Evolutionary conservation across 1,140 invertebrate genomes (phyloP).

Genomic region (Penaeus indicus): DNA sequence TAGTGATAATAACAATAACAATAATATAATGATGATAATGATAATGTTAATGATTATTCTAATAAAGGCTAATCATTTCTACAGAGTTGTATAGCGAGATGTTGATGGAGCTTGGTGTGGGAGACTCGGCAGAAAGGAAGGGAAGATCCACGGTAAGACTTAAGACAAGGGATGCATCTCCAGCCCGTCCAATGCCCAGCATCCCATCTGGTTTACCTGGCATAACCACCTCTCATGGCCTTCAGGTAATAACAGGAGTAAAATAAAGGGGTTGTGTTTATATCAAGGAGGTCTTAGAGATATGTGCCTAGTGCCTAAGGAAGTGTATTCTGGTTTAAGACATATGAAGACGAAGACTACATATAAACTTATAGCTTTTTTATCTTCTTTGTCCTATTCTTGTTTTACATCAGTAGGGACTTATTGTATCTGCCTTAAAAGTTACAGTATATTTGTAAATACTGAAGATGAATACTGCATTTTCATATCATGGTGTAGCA

Average conservation of each 20-base stretch:
- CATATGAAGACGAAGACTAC: not conserved
- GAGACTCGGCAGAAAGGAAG: constrained; percentile 40
- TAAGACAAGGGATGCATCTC: constrained; percentile 24
- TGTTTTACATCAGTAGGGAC: too few species aligned
- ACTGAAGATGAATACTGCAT: too few species aligned
- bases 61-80: not conserved
- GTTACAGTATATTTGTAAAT: too few species aligned
- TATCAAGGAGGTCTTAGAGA: too few species aligned
- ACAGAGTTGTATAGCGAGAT: constrained; percentile 52
- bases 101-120: constrained; percentile 42
- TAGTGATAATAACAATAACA: too few species aligned
- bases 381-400: too few species aligned
- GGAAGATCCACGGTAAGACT: not conserved
- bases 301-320: too few species aligned
- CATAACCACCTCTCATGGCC: constrained; percentile 69
- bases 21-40: not conserved
- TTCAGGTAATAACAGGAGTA: constrained; percentile 34
- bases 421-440: too few species aligned
- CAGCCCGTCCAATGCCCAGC: constrained; percentile 69
- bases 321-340: not conserved
- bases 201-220: constrained; percentile 72
- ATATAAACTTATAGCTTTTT: too few species aligned
- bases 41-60: too few species aligned
- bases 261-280: too few species aligned
- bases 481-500: too few species aligned